Evolutionary conservation across 2,797 vertebrate species (phyloP), one percentile per base, ranked within the genome.

Genomic region (Phataginus tricuspis): DNA sequence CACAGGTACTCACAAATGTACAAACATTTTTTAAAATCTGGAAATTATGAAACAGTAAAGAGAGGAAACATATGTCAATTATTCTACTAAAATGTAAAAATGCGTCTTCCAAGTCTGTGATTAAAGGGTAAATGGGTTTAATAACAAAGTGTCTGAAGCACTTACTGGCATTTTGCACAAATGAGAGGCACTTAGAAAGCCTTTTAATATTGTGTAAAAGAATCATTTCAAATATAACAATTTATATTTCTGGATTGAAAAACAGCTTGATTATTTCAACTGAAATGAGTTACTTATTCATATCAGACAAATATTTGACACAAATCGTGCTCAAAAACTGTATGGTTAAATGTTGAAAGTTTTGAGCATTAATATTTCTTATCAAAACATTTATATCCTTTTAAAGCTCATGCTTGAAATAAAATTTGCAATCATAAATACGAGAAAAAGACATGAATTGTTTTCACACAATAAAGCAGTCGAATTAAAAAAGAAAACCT

Each of bases 251-350:
- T n/a, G 1, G 25, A 83, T 78, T 77, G 63, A 57, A 71, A 96
- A 87, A 49, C 31, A 94, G 37, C 55, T 84, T 86, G 45, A 95
- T 79, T 87, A 83, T 86, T 64, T 55, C 42, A 91, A 71, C 19
- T 14, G 75, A 64, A 90, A 31, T 78, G 31, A 84, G 45, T 78
- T 87, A 57, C 19, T 80, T 86, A 39, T 71, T 79, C 59, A 75
- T 69, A 61, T 59, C 39, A 71, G 80, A 25, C 31, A 82, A 86
- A 86, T 90, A 23, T 80, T 86, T 90, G 66, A 42, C 86, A 82
- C 14, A 78, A n/a, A 69, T 31, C 82, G 3, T 86, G 51, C 14
- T 86, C 51, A 82, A 75, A 93, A 86, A 7, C 42, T 69, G 13
- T 68, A 61, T 45, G 86, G 57, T 90, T 61, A 53, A 84, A 83